These are phyloP conservation scores for Iguana delicatissima DNA, from an alignment of 2,797 vertebrate genomes.

Conservation along the genomic window DNA sequence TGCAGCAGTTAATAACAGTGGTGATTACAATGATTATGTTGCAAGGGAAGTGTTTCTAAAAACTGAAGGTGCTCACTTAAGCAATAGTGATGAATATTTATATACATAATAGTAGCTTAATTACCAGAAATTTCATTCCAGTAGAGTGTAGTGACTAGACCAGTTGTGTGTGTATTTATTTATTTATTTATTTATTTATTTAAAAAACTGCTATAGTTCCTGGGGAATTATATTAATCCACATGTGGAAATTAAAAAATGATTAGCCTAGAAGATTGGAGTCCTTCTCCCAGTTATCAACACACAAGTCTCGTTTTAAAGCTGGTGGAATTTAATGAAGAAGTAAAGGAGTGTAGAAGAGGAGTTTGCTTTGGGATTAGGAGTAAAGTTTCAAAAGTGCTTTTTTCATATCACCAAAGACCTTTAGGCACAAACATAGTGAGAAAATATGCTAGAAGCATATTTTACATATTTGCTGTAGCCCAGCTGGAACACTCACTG, in stretches of 20 bases:
- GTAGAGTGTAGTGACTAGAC: neutral
- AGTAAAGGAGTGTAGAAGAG: neutral
- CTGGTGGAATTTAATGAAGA: neutral
- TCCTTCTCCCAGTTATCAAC: neutral
- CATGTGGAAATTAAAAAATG: neutral
- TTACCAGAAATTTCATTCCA: constrained; percentile 7
- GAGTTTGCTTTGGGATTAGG: neutral
- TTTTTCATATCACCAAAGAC: neutral
- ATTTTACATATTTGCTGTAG: neutral
- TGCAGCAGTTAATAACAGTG: constrained; percentile 4
- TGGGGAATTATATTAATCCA: neutral
- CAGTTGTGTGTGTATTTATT: neutral
- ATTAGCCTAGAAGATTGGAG: neutral
- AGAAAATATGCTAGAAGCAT: neutral
- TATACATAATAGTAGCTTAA: constrained; percentile 21
- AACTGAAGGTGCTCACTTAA: constrained; percentile 12
- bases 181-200: neutral
- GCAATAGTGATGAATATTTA: constrained; percentile 13
- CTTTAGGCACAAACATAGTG: neutral
- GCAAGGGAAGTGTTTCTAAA: constrained; percentile 12
- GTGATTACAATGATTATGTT: constrained; percentile 1
- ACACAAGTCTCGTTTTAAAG: constrained; percentile 4
- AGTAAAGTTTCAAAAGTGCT: neutral
- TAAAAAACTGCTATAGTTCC: neutral
- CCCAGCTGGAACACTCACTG: neutral